A percentile compares a stretch with the other conserved stretches of the same genome.
Conservation (phyloP, 2,888 invertebrate species). For the Dolichopus griseipennis region DNA sequence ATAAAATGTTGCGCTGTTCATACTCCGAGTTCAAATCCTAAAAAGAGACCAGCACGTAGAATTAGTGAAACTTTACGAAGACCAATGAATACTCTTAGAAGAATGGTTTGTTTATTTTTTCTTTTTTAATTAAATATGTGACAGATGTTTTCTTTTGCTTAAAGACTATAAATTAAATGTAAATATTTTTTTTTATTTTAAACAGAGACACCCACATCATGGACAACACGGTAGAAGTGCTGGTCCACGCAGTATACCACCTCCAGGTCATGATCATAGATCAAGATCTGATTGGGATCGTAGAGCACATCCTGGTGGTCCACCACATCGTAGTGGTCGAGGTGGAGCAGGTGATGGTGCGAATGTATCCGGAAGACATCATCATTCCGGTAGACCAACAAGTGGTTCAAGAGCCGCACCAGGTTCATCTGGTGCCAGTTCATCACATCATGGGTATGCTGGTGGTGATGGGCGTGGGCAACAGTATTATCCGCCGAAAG, state of each 20-base stretch:
- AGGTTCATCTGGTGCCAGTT: slow-evolving; percentile 28
- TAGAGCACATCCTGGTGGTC: slow-evolving; percentile 29
- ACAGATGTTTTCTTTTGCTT: background rate
- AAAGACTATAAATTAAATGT: background rate
- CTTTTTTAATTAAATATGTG: background rate
- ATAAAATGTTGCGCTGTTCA: slow-evolving; percentile 99
- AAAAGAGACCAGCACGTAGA: slow-evolving; percentile 88
- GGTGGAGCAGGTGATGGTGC: slow-evolving; percentile 19
- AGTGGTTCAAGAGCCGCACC: slow-evolving; percentile 46
- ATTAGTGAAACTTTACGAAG: slow-evolving; percentile 84
- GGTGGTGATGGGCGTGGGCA: slow-evolving; percentile 60
- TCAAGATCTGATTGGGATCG: slow-evolving; percentile 39
- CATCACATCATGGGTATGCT: slow-evolving; percentile 50
- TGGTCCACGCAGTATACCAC: slow-evolving; percentile 45
- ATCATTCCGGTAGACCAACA: slow-evolving; percentile 39
- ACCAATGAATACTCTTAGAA: slow-evolving; percentile 81
- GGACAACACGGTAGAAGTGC: slow-evolving; percentile 34
- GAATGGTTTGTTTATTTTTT: slow-evolving; percentile 57
- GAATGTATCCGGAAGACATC: slow-evolving; percentile 27
- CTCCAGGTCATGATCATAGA: slow-evolving; percentile 45
- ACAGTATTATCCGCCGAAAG: slow-evolving; percentile 65
- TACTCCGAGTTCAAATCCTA: slow-evolving; percentile 97
- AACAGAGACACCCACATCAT: slow-evolving; percentile 42
- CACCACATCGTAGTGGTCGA: slow-evolving; percentile 33
- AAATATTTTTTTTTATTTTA: slow-evolving; percentile 1